Conservation (phyloP, 2,797 vertebrate species). For the Epinephelus malabaricus region DNA sequence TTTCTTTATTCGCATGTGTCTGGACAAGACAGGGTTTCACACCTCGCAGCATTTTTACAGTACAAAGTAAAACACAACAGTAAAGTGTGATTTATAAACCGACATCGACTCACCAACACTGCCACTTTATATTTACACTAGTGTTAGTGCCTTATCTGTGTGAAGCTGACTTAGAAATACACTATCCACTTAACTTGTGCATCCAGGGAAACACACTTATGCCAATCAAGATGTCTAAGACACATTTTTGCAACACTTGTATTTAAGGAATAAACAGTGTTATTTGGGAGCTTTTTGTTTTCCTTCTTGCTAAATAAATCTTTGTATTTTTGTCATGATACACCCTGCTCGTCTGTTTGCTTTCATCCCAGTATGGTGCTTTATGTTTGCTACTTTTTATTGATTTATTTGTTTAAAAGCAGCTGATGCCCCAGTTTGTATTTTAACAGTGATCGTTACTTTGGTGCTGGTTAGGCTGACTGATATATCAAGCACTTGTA, state of each 20-base stretch:
- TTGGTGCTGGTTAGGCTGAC: not conserved
- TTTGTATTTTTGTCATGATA: conserved; percentile 80
- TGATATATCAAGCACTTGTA: not conserved
- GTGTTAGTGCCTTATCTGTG: conserved; percentile 71
- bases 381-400: not conserved
- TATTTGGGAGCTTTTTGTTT: conserved; percentile 75
- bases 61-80: conserved; percentile 38
- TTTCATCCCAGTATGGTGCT: not conserved
- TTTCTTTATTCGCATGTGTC: conserved; percentile 21
- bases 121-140: conserved; percentile 61
- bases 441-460: not conserved
- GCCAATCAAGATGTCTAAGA: conserved; percentile 49
- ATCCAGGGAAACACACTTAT: conserved; percentile 53
- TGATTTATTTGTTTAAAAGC: not conserved
- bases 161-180: conserved; percentile 36
- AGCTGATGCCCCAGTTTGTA: not conserved
- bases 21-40: conserved; percentile 11
- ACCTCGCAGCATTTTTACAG: conserved; percentile 1
- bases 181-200: conserved; percentile 30
- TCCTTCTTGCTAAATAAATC: conserved; percentile 80
- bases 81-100: conserved; percentile 24
- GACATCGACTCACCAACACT: conserved; percentile 42
- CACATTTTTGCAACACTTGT: conserved; percentile 70
- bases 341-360: conserved; percentile 24
- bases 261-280: conserved; percentile 82